Evolutionary conservation across 2,888 invertebrate genomes (phyloP).

Genomic region (Xestia rhomboidea): DNA sequence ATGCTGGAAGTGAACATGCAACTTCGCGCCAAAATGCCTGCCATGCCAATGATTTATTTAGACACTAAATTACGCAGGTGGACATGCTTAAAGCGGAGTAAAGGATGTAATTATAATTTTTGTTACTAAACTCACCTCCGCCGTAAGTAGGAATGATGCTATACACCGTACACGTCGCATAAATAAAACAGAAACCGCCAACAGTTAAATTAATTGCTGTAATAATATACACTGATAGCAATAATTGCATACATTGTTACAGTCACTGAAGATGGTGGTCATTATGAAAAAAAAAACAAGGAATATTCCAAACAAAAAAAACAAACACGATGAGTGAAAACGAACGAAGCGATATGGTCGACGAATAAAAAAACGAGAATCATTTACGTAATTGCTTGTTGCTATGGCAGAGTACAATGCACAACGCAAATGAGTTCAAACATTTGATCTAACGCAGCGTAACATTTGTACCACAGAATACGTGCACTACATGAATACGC

Average conservation of each 20-base stretch:
- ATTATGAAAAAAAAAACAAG: slow-evolving; percentile 57
- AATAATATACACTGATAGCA: slow-evolving; percentile 63
- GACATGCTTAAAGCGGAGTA: slow-evolving; percentile 42
- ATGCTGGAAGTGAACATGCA: slow-evolving; percentile 35
- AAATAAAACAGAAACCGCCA: slow-evolving; percentile 55
- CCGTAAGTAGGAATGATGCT: slow-evolving; percentile 32
- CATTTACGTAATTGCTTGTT: slow-evolving; percentile 74
- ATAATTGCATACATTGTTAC: slow-evolving; percentile 70
- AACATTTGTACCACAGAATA: slow-evolving; percentile 66
- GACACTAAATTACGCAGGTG: slow-evolving; percentile 53
- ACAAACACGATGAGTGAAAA: slow-evolving; percentile 65
- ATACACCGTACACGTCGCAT: slow-evolving; percentile 45
- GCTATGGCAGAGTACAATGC: slow-evolving; percentile 69
- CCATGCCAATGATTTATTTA: slow-evolving; percentile 60
- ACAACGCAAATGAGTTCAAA: slow-evolving; percentile 66
- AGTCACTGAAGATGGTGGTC: slow-evolving; percentile 67
- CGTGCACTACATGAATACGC: slow-evolving; percentile 46
- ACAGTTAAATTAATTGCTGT: slow-evolving; percentile 60
- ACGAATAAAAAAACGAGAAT: slow-evolving; percentile 68
- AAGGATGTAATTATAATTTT: slow-evolving; percentile 55
- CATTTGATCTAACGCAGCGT: slow-evolving; percentile 67
- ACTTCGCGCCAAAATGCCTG: slow-evolving; percentile 44
- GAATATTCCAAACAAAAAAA: slow-evolving; percentile 58
- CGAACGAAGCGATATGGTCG: slow-evolving; percentile 67
- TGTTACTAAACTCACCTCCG: slow-evolving; percentile 51